A percentile compares a stretch with the other conserved stretches of the same genome.
Conservation (phyloP, 2,797 vertebrate genomes). For the Urophycis tenuis region DNA sequence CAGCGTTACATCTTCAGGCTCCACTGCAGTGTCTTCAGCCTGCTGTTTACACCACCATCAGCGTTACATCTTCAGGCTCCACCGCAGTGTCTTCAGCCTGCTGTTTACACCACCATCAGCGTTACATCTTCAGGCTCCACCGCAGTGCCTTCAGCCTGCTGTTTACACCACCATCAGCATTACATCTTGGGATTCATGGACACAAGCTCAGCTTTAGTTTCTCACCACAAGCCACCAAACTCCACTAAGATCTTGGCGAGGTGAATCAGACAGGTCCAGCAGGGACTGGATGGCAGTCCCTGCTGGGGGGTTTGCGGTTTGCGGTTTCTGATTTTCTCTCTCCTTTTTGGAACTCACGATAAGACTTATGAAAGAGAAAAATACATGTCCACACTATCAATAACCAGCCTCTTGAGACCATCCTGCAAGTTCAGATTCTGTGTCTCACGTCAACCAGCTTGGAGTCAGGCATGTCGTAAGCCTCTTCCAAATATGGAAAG, state of each 20-base stretch:
- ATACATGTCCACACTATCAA: neutral
- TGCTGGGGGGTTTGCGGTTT: neutral
- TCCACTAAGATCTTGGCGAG: neutral
- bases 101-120: too few relatives aligned
- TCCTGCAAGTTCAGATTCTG: neutral
- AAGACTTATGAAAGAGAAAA: too few relatives aligned
- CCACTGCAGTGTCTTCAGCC: too few relatives aligned
- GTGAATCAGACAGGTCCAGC: neutral
- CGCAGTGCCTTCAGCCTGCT: constrained; percentile 5
- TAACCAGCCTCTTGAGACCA: neutral
- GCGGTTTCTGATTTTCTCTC: neutral
- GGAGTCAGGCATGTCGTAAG: neutral
- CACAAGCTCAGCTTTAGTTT: neutral
- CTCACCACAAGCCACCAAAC: neutral
- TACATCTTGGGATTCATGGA: neutral
- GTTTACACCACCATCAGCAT: neutral
- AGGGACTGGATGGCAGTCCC: constrained; percentile 4
- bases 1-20: too few relatives aligned
- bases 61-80: too few relatives aligned
- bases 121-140: too few relatives aligned
- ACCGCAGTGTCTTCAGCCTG: too few relatives aligned
- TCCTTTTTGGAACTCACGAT: too few relatives aligned
- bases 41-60: too few relatives aligned
- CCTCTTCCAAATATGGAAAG: neutral
- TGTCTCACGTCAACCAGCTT: neutral